These are phyloP conservation scores for Helicolenus hilgendorfi DNA, from an alignment of 2,797 vertebrate genomes.

Conservation along the genomic window DNA sequence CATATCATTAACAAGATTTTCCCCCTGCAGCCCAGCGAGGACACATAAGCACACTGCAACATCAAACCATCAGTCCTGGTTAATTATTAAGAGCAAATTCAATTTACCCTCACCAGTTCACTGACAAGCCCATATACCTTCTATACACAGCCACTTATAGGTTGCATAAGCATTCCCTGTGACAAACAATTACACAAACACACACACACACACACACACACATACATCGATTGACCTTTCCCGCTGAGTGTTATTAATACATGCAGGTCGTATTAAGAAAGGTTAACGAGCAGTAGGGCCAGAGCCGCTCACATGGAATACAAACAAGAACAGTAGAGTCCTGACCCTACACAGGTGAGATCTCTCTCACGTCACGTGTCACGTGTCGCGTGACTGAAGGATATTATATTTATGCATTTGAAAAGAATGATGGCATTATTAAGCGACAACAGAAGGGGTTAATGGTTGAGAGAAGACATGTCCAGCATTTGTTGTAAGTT, in stretches of 20 bases:
- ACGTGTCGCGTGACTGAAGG: constrained; percentile 21
- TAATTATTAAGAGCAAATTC: constrained; percentile 81
- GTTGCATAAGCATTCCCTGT: constrained; percentile 71
- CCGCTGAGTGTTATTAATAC: constrained; percentile 88
- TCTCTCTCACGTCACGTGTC: too few species aligned
- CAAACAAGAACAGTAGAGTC: constrained; percentile 71
- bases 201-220: constrained; percentile 20
- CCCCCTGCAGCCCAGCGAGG: constrained; percentile 21
- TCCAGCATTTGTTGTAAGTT: neutral
- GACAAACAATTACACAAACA: constrained; percentile 78
- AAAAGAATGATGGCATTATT: neutral
- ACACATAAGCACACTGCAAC: constrained; percentile 42
- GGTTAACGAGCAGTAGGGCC: constrained; percentile 88
- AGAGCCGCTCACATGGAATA: constrained; percentile 70
- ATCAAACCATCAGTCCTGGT: constrained; percentile 67
- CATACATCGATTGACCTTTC: constrained; percentile 88
- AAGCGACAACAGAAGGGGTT: neutral
- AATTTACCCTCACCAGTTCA: constrained; percentile 64
- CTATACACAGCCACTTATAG: constrained; percentile 59
- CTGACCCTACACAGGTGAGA: constrained; percentile 19
- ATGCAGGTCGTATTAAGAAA: constrained; percentile 88
- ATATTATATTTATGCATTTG: neutral
- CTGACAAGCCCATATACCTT: constrained; percentile 56
- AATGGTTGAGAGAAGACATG: neutral
- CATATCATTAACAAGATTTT: constrained; percentile 31